phyloP scores from a whole-genome alignment of 2,113 vertebrate species.

The Pyrgilauda ruficollis region DNA sequence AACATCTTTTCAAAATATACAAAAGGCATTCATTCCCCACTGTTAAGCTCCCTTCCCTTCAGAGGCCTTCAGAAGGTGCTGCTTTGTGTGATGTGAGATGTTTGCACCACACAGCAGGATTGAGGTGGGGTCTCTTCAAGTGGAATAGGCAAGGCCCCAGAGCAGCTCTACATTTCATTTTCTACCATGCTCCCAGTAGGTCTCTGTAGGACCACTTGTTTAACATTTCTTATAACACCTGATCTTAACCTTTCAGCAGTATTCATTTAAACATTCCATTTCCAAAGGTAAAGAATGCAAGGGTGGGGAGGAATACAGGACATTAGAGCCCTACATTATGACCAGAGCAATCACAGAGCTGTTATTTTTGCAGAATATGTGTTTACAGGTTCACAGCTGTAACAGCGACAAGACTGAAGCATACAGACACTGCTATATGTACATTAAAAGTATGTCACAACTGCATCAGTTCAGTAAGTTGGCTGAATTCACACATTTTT shows the following conservation, averaged over 20 bases:
- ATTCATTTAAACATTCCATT: not conserved
- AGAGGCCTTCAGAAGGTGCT: not conserved
- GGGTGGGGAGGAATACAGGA: not conserved
- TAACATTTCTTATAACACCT: not conserved
- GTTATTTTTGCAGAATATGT: not conserved
- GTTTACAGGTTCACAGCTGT: not conserved
- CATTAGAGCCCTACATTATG: not conserved
- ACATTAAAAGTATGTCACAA: not conserved
- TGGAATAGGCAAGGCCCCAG: not conserved
- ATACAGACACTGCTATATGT: not conserved
- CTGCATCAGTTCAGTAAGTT: not conserved
- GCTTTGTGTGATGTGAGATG: not conserved
- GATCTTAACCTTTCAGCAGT: not conserved
- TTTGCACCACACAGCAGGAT: not conserved
- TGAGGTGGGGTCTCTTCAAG: not conserved
- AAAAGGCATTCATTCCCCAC: accelerated
- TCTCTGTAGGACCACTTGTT: not conserved
- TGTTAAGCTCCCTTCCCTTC: not conserved
- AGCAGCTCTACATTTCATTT: not conserved
- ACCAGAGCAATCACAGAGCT: not conserved
- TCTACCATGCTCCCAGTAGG: not conserved
- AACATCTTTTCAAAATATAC: not conserved
- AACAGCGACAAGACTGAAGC: not conserved
- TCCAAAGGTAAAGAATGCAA: not conserved
- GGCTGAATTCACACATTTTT: not conserved